Evolutionary conservation across 1,140 invertebrate genomes (phyloP), one percentile per base, ranked within the genome.

Genomic region (Leptinotarsa undecemlineata): DNA sequence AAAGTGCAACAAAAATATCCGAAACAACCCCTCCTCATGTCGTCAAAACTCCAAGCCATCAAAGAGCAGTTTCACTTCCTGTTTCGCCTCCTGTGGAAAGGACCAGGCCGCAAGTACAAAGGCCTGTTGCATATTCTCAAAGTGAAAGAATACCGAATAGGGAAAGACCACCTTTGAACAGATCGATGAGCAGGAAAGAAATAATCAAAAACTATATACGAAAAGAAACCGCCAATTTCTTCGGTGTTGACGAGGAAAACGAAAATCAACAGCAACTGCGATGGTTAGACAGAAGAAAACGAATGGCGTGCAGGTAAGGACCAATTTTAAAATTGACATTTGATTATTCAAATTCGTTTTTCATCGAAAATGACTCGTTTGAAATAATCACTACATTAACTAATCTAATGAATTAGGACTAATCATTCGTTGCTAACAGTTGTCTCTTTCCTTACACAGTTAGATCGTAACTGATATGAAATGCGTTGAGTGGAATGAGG

Each of bases 141-240:
- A 84, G 83, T 69, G 83, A 85, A 76, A 68, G 84, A n/a, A 74
- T 80, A 68, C 79, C 80, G 5, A 81, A 80, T 64, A 84, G 57
- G 73, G 85, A 42, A 83, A 79, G 48, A 85, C 87, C 79, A 83
- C 83, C 14, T 3, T 68, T 83, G 17, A 71, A 78, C 63, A 77
- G 83, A 80, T 86, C 48, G 79, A 83, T 70, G 81, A 88, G 74
- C n/a, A 82, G 86, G 70, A 85, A 83, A 72, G 85, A 86, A 48
- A 82, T 84, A 57, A 84, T 86, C 48, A 86, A 84, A 21, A 88
- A 91, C 79, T 94, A 92, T 83, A 90, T 94, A 74, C 92, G 90
- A 81, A 87, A 90, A 75, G 92, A 93, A 83, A 93, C 92, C 19
- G 91, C 92, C 17, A 91, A 90, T 71, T 94, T 94, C 84, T 94